Percentiles rank a stretch among this genome's conserved stretches.
Evolutionary conservation across 1,140 invertebrate species (phyloP).

Genomic region (Pogonomyrmex barbatus): DNA sequence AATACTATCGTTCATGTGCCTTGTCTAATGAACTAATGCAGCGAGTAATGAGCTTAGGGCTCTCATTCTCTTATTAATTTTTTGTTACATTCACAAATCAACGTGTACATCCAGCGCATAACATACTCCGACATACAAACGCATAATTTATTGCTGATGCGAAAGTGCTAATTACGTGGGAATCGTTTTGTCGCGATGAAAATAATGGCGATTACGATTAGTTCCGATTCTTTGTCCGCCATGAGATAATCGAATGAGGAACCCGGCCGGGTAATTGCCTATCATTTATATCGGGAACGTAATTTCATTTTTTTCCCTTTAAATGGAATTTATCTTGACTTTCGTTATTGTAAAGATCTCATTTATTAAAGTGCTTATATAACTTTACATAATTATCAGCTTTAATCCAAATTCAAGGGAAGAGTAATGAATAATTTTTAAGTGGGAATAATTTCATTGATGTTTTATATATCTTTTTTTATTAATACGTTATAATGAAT

Average conservation of each 20-base stretch:
- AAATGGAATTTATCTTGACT: background rate
- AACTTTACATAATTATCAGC: background rate
- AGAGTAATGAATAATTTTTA: background rate
- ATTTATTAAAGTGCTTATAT: background rate
- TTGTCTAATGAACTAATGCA: background rate
- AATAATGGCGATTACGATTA: slow-evolving; percentile 36
- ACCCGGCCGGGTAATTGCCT: slow-evolving; percentile 32
- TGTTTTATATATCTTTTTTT: background rate
- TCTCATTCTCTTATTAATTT: slow-evolving; percentile 15
- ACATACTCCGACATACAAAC: background rate
- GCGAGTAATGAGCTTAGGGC: slow-evolving; percentile 1
- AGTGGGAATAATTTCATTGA: background rate
- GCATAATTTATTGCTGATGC: background rate
- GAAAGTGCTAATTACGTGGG: slow-evolving; percentile 34
- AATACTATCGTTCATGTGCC: background rate
- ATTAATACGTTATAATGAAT: background rate
- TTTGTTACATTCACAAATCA: background rate
- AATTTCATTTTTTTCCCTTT: slow-evolving; percentile 21
- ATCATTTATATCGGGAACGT: background rate
- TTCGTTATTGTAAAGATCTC: slow-evolving; percentile 9
- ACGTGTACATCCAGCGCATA: background rate
- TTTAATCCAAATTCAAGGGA: background rate
- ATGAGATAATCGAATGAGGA: slow-evolving; percentile 24
- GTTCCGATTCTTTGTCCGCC: slow-evolving; percentile 32
- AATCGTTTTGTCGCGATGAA: slow-evolving; percentile 18